Percentiles rank a stretch among this genome's conserved stretches.
These are phyloP conservation scores for Pitta sordida DNA, from an alignment of 2,113 vertebrate genomes.

Conservation along the genomic window DNA sequence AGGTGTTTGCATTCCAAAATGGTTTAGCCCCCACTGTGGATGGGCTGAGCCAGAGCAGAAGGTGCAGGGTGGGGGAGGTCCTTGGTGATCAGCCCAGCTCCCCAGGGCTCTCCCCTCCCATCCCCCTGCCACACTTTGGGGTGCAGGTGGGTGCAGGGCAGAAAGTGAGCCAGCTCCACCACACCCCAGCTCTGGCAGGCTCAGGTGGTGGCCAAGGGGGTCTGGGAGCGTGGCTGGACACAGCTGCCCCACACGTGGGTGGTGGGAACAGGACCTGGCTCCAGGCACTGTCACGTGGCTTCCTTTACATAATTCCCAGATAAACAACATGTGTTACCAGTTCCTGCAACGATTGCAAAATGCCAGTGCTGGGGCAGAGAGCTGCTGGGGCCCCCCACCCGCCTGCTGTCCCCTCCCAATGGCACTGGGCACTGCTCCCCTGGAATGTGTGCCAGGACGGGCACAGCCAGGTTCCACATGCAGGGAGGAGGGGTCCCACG, in stretches of 20 bases:
- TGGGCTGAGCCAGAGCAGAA: neutral
- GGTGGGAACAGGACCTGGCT: neutral
- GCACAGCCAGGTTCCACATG: neutral
- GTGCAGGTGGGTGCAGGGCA: neutral
- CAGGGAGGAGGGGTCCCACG: neutral
- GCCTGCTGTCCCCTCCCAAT: neutral
- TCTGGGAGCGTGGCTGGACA: neutral
- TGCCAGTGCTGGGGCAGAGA: neutral
- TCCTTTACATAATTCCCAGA: conserved; percentile 5
- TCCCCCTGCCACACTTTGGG: rapidly evolving
- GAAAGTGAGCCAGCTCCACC: rapidly evolving
- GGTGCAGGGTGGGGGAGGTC: no score
- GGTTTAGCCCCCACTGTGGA: rapidly evolving
- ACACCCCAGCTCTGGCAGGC: no score
- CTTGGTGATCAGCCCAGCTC: neutral
- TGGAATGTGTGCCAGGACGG: rapidly evolving
- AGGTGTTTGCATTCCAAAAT: neutral
- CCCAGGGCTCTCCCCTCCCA: neutral
- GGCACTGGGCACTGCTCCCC: rapidly evolving
- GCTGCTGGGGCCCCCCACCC: neutral
- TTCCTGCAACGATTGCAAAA: conserved; percentile 30
- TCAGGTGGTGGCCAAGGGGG: neutral
- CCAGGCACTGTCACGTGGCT: neutral
- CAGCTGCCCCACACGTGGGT: rapidly evolving
- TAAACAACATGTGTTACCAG: conserved; percentile 43